Percentiles rank a stretch among this genome's conserved stretches.
phyloP scores from a whole-genome alignment of 2,888 invertebrate genomes.

The Dorcus hopei region DNA sequence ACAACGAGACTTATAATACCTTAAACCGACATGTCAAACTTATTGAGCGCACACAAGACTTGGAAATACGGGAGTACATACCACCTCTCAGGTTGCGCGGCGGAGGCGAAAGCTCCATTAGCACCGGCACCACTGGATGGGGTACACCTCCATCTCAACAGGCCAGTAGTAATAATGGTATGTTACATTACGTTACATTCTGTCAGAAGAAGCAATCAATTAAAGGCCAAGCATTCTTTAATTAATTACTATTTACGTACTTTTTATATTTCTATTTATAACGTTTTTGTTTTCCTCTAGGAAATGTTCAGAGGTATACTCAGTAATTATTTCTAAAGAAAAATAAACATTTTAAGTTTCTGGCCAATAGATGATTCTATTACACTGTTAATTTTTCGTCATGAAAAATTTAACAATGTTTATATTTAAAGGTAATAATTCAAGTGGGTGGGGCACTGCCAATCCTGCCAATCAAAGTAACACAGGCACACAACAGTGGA shows the following conservation, averaged over 20 bases:
- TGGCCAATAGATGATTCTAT: too few relatives aligned
- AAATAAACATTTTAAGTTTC: too few relatives aligned
- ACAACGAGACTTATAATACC: conserved; percentile 20
- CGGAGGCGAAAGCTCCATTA: conserved; percentile 79
- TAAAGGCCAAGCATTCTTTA: not conserved
- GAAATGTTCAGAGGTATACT: too few relatives aligned
- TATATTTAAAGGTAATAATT: conserved; percentile 36
- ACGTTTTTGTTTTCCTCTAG: not conserved
- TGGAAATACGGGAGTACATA: conserved; percentile 27
- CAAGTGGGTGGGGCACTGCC: conserved; percentile 55
- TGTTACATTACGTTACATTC: conserved; percentile 21
- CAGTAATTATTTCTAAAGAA: too few relatives aligned
- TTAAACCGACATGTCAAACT: conserved; percentile 11
- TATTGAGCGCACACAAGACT: conserved; percentile 31
- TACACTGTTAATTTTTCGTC: too few relatives aligned
- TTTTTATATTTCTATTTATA: not conserved
- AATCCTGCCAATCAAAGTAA: conserved; percentile 47
- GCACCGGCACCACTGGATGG: conserved; percentile 72
- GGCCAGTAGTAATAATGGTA: conserved; percentile 57
- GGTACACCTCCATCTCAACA: conserved; percentile 71
- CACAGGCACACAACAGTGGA: conserved; percentile 47
- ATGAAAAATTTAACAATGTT: not conserved
- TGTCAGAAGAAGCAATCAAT: too few relatives aligned
- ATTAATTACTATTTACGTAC: not conserved
- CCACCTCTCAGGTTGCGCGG: conserved; percentile 65